These are phyloP conservation scores for Sebastiscus albofasciatus DNA, from an alignment of 2,797 vertebrate species.

Conservation along the genomic window DNA sequence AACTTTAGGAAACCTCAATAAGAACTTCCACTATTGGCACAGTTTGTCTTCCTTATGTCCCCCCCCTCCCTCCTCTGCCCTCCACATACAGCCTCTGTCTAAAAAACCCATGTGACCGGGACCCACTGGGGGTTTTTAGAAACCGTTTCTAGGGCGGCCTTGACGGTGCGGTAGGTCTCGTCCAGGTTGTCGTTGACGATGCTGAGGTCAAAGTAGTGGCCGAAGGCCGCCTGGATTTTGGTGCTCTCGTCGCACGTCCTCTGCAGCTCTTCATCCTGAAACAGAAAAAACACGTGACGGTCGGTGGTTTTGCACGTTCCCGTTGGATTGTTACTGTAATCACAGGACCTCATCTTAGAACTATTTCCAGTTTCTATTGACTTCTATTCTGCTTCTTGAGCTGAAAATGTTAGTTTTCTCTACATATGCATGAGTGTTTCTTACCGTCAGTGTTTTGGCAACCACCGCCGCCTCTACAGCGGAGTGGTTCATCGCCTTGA, in stretches of 20 bases:
- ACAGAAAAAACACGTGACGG: neutral
- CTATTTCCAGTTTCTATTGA: neutral
- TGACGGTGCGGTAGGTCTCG: slow-evolving; percentile 88
- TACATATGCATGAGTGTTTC: neutral
- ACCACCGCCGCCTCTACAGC: slow-evolving; percentile 89
- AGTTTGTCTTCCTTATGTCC: neutral
- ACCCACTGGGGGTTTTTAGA: slow-evolving; percentile 93
- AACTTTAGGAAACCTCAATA: neutral
- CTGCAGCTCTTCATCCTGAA: slow-evolving; percentile 89
- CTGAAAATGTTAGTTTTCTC: neutral
- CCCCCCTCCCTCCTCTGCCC: neutral
- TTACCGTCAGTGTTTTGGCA: slow-evolving; percentile 90
- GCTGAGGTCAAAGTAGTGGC: slow-evolving; percentile 94
- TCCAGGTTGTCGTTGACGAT: slow-evolving; percentile 92
- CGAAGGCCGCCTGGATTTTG: slow-evolving; percentile 89
- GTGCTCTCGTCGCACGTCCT: slow-evolving; percentile 90
- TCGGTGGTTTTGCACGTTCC: neutral
- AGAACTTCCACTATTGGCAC: slow-evolving; percentile 6
- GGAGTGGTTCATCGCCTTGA: slow-evolving; percentile 91
- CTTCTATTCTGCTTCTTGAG: neutral
- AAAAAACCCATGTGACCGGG: slow-evolving; percentile 96
- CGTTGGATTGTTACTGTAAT: slow-evolving; percentile 62
- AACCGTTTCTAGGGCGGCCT: slow-evolving; percentile 88
- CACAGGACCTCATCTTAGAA: neutral
- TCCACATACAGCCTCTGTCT: neutral